Evolutionary conservation across 1,140 invertebrate genomes (phyloP).

Genomic region (Mercenaria mercenaria): DNA sequence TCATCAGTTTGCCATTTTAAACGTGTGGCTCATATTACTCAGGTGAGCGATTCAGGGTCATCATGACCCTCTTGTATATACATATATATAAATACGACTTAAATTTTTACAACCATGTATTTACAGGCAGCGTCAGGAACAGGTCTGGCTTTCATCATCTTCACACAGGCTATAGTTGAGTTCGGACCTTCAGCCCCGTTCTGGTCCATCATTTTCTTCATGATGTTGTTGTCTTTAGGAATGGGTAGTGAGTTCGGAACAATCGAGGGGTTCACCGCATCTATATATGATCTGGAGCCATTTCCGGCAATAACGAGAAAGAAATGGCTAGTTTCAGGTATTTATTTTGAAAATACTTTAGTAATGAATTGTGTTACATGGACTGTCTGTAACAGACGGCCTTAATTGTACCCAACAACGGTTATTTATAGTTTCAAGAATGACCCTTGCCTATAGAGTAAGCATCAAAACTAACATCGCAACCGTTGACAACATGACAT

Average conservation of each 20-base stretch:
- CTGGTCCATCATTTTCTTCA: constrained; percentile 96
- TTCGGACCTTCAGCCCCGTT: constrained; percentile 96
- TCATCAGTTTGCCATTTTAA: too few species aligned
- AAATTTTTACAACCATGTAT: too few species aligned
- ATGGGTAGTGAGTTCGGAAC: constrained; percentile 94
- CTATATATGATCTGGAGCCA: constrained; percentile 96
- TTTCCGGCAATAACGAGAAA: constrained; percentile 93
- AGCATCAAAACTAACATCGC: too few species aligned
- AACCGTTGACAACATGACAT: too few species aligned
- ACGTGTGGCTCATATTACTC: too few species aligned
- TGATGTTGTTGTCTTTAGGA: constrained; percentile 97
- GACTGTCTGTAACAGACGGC: too few species aligned
- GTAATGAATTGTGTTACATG: not conserved
- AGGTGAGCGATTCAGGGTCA: too few species aligned
- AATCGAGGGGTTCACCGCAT: constrained; percentile 93
- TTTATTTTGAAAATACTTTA: not conserved
- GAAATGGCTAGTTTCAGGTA: constrained; percentile 91
- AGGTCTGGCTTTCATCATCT: constrained; percentile 94
- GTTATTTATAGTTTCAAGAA: not conserved
- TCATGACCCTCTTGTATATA: too few species aligned
- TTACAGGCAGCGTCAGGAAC: constrained; percentile 88
- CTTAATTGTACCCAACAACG: too few species aligned
- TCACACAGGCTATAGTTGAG: constrained; percentile 95
- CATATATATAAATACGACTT: too few species aligned
- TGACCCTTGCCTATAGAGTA: too few species aligned